Evolutionary conservation across 2,113 vertebrate genomes (phyloP), one percentile per base, ranked within the genome.

Genomic region (Macheiramphus alcinus): DNA sequence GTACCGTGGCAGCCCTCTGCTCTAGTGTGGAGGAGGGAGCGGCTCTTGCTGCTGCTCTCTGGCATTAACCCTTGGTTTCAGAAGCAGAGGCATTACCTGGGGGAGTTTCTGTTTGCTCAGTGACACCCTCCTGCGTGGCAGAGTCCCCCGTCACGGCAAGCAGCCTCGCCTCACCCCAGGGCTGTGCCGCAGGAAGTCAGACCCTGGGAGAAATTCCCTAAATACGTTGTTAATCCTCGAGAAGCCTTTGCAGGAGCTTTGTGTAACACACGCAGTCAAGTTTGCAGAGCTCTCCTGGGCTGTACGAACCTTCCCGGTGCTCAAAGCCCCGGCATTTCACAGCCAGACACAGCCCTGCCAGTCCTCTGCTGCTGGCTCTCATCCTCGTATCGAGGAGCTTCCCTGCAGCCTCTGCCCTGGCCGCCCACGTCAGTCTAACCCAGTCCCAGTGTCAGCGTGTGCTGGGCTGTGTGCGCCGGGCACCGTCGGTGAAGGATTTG

Each of bases 281-380:
- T 31, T 67, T 3, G 10, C 52, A 18, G 63, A 43, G 65, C 32
- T 58, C 25, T 63, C 16, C 36, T 19, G 31, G 45, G 45, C 56
- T 45, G 10, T 14, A 7, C 8, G 5, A 42, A 61, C n/a, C 50
- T 83, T 56, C 21, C 47, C 1, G 8, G n/a, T 43, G 59, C 26
- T 58, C 20, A 0, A 40, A 55, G 10, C 19, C 11, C 17, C 2
- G 1, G 36, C 4, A 0, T 52, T 50, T 34, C n/a, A 2, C 45
- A 29, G 23, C 45, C 7, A 3, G n/a, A 5, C 6, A 1, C 29
- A 5, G 32, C 80, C 53, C 78, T 43, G 32, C 61, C 38, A 3
- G 32, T 15, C n/a, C 31, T 32, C 34, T 20, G 45, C 22, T 12
- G 21, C 61, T 13, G 0, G 17, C 36, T 42, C 38, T 55, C 25